Evolutionary conservation across 2,113 vertebrate species (phyloP), one percentile per base, ranked within the genome.

Genomic region (Hemiprocne comata): DNA sequence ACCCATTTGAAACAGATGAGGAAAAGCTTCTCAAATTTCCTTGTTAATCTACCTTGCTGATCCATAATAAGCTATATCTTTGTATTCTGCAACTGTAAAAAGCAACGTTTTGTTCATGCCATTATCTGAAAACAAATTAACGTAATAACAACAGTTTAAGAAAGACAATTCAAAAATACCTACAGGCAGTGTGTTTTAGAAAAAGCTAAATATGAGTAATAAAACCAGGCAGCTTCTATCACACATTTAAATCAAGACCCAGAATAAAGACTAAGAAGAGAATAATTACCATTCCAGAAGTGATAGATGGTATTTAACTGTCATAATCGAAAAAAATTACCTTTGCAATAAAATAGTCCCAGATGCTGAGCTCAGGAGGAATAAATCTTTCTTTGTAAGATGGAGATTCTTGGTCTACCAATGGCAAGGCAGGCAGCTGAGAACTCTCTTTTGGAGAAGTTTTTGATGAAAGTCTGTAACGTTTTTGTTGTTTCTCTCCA

Each of bases 261-360:
- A 38, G 6, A 69, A 61, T 65, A 46, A 73, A 48, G 13, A 82
- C 40, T 36, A 60, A 57, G 20, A 66, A 54, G 54, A 14, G 53
- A 74, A 85, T 78, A 83, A 62, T 6, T 66, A 94, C 9, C 18
- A 50, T 60, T 85, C 21, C 33, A 54, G 62, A 71, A 88, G 19
- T 19, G 5, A 46, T 0, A 74, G 75, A 80, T 75, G 6, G 33
- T 25, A 73, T 4, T 60, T 71, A 48, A 33, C 14, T 81, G 9
- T 29, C 10, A 29, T 50, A 92, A 72, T 0, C 58, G 14, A 11
- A 78, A 71, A 89, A 42, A 46, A 29, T 92, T 98, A 99, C 99
- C 99, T 99, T 99, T 70, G 99, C 98, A 84, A 99, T 99, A 76
- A 99, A 99, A 94, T 99, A 99, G 97, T 99, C 99, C 99, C 99